Evolutionary conservation across 1,140 invertebrate genomes (phyloP).

Genomic region (Acromyrmex heyeri): DNA sequence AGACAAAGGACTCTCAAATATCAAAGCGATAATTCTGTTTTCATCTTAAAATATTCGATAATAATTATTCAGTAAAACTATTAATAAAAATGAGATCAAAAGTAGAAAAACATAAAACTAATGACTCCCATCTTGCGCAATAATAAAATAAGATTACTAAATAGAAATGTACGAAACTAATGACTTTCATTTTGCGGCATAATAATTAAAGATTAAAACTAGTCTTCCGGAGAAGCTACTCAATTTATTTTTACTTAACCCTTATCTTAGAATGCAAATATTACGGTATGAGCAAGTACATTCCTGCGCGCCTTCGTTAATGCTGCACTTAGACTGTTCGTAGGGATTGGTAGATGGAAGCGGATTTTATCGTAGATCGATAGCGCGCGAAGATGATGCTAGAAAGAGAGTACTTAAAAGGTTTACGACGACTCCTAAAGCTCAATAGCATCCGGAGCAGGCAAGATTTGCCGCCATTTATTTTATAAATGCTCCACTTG

Average conservation of each 20-base stretch:
- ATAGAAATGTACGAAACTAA: neutral
- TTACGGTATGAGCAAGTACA: constrained; percentile 16
- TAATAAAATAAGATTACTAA: neutral
- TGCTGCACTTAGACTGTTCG: neutral
- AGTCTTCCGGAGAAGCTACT: neutral
- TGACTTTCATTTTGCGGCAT: neutral
- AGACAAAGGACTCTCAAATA: neutral
- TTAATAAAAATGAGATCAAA: neutral
- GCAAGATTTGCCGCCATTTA: constrained; percentile 71
- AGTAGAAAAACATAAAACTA: constrained; percentile 5
- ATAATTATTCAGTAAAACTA: neutral
- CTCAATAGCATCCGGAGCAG: constrained; percentile 71
- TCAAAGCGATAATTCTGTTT: neutral
- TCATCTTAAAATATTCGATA: neutral
- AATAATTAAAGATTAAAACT: constrained; percentile 24
- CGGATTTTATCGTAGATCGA: constrained; percentile 66
- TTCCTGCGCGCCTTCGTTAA: constrained; percentile 51
- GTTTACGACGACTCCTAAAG: constrained; percentile 70
- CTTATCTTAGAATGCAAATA: constrained; percentile 1
- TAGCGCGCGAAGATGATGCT: constrained; percentile 48
- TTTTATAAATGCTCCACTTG: constrained; percentile 75
- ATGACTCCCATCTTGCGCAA: neutral
- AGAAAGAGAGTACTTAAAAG: constrained; percentile 57
- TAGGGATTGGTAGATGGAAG: constrained; percentile 1
- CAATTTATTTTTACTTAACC: constrained; percentile 11